Percentiles rank a stretch among this genome's conserved stretches.
Conservation (phyloP, 1,140 invertebrate species). For the Cydia pomonella region DNA sequence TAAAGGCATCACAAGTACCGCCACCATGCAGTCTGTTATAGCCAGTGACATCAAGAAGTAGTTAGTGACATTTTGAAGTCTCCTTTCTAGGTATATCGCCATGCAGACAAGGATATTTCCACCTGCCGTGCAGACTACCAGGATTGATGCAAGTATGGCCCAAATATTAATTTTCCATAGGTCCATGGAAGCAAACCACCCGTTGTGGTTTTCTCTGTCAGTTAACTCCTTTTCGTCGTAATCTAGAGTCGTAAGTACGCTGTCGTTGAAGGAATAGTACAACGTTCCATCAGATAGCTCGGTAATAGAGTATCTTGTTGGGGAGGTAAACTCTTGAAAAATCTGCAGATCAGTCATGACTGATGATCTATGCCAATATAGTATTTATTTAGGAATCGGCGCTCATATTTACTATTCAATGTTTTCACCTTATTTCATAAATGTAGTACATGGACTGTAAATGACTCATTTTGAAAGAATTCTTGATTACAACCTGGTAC, state of each 20-base stretch:
- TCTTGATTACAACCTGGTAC: background rate
- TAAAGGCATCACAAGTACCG: constrained; percentile 94
- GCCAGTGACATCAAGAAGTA: constrained; percentile 98
- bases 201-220: background rate
- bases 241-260: background rate
- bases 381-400: background rate
- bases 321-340: background rate
- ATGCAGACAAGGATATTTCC: constrained; percentile 97
- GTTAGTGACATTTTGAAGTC: constrained; percentile 97
- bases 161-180: constrained; percentile 66
- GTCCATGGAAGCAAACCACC: constrained; percentile 2
- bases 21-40: constrained; percentile 96
- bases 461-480: background rate
- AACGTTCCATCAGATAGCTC: background rate
- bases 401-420: background rate
- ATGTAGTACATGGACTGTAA: background rate
- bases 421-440: constrained; percentile 17
- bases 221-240: background rate
- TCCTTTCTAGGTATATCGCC: constrained; percentile 92
- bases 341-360: background rate
- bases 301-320: background rate
- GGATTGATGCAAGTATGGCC: constrained; percentile 87
- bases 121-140: constrained; percentile 92
- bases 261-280: constrained; percentile 4
- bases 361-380: background rate